Evolutionary conservation across 1,140 invertebrate genomes (phyloP).

Genomic region (Ceratina calcarata): DNA sequence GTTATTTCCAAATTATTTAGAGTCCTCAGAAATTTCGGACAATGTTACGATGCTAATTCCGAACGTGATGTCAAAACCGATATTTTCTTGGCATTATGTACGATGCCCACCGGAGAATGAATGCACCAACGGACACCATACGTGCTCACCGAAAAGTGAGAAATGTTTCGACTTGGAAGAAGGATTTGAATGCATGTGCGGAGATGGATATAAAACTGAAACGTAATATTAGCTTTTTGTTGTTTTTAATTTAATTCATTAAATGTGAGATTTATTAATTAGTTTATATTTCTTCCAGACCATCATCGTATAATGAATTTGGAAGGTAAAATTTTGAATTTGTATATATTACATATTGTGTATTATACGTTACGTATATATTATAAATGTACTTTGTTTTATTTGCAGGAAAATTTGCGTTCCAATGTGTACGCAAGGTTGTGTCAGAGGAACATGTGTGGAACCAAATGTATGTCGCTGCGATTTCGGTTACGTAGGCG

Average conservation of each 20-base stretch:
- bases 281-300: conserved; percentile 52
- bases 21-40: conserved; percentile 78
- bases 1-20: conserved; percentile 54
- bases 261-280: conserved; percentile 35
- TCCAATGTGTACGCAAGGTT: conserved; percentile 93
- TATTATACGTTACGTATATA: not conserved
- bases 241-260: not conserved
- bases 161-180: conserved; percentile 88
- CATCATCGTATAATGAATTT: conserved; percentile 68
- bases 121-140: conserved; percentile 94
- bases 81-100: conserved; percentile 91
- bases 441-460: conserved; percentile 92
- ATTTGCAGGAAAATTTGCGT: conserved; percentile 82
- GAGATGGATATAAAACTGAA: conserved; percentile 87
- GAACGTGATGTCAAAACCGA: conserved; percentile 73
- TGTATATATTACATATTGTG: not conserved
- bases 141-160: conserved; percentile 92
- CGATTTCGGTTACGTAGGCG: conserved; percentile 96
- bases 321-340: conserved; percentile 51
- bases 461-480: conserved; percentile 93
- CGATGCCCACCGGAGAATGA: conserved; percentile 96
- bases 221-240: conserved; percentile 57
- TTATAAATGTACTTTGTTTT: not conserved
- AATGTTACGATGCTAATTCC: conserved; percentile 77
- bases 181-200: conserved; percentile 93